These are phyloP conservation scores for Epinephelus awoara DNA, from an alignment of 2,797 vertebrate species.

Conservation along the genomic window DNA sequence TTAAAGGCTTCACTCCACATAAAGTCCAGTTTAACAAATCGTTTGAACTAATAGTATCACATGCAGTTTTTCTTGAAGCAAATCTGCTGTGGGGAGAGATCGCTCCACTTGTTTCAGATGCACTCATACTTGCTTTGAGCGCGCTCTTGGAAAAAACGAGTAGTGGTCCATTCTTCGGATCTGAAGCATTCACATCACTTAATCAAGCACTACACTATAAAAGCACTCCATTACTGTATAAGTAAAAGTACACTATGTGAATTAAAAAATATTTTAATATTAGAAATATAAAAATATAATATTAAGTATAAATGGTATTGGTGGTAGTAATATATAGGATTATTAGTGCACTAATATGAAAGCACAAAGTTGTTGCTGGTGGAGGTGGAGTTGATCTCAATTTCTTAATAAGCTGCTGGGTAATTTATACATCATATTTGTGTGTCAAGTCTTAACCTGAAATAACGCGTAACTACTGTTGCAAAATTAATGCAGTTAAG, in stretches of 20 bases:
- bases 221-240: neutral
- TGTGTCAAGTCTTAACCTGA: neutral
- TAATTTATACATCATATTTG: neutral
- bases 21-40: slow-evolving; percentile 39
- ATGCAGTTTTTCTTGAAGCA: slow-evolving; percentile 24
- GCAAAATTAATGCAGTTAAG: neutral
- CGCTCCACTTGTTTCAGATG: slow-evolving; percentile 9
- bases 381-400: neutral
- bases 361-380: neutral
- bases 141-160: neutral
- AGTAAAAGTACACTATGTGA: neutral
- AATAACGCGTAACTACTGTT: neutral
- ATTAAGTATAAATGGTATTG: neutral
- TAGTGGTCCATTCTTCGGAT: neutral
- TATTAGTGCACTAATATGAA: neutral
- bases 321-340: neutral
- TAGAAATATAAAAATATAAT: no score
- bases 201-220: neutral
- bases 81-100: neutral
- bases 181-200: neutral
- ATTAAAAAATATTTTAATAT: no score
- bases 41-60: slow-evolving; percentile 36
- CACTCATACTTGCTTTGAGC: neutral
- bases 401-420: neutral
- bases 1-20: slow-evolving; percentile 35